phyloP scores from a whole-genome alignment of 2,888 invertebrate genomes.

The Molanna angustata region DNA sequence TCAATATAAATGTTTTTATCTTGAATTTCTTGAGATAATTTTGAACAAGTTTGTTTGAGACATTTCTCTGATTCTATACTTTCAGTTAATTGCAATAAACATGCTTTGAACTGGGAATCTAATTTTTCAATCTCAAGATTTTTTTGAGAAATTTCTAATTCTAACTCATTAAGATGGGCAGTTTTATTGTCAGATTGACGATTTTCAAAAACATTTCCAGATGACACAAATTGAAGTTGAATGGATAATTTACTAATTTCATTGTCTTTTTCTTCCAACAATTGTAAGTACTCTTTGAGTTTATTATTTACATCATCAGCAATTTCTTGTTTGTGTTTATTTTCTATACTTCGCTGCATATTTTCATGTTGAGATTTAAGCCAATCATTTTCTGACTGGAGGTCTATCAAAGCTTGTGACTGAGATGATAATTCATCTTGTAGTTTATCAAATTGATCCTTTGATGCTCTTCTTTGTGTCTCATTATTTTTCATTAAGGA shows the following conservation, averaged over 20 bases:
- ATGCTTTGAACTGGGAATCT: slow-evolving; percentile 23
- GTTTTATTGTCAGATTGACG: slow-evolving; percentile 4
- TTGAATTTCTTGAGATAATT: slow-evolving; percentile 35
- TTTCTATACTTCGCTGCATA: slow-evolving; percentile 39
- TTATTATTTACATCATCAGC: slow-evolving; percentile 43
- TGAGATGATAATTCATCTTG: slow-evolving; percentile 49
- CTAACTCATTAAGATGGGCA: slow-evolving; percentile 10
- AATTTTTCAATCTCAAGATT: slow-evolving; percentile 17
- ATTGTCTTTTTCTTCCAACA: slow-evolving; percentile 50
- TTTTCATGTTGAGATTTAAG: slow-evolving; percentile 43
- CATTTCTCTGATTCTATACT: slow-evolving; percentile 22
- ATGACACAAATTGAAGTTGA: slow-evolving; percentile 39
- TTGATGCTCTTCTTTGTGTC: slow-evolving; percentile 50
- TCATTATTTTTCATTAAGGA: slow-evolving; percentile 50
- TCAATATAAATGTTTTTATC: slow-evolving; percentile 39
- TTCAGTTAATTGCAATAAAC: slow-evolving; percentile 22
- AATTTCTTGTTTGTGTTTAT: slow-evolving; percentile 34
- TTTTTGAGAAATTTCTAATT: slow-evolving; percentile 32
- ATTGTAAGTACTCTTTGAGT: slow-evolving; percentile 55
- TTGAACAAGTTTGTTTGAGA: slow-evolving; percentile 9
- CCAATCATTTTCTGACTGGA: slow-evolving; percentile 39
- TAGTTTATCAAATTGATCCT: slow-evolving; percentile 48
- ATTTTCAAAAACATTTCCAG: neutral
- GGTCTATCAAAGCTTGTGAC: slow-evolving; percentile 37
- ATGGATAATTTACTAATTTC: slow-evolving; percentile 45